Evolutionary conservation across 2,888 invertebrate species (phyloP).

Genomic region (Drosophila limbata): DNA sequence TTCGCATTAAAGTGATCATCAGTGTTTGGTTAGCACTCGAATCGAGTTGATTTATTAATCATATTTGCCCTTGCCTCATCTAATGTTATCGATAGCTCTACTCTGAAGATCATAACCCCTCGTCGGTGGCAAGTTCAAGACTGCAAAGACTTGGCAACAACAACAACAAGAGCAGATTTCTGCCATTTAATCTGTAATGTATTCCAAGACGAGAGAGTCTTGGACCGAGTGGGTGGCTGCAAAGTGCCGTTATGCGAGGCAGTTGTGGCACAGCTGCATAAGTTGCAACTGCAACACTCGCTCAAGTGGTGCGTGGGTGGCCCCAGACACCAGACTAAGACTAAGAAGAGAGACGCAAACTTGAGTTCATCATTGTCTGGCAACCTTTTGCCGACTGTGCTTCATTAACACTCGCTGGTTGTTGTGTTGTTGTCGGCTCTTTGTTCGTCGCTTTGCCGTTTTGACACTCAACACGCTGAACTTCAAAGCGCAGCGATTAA

Average conservation of each 20-base stretch:
- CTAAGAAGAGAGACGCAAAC: background rate
- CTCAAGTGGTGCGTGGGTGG: constrained; percentile 40
- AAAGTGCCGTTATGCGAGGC: constrained; percentile 51
- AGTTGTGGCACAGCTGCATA: constrained; percentile 23
- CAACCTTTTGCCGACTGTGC: constrained; percentile 43
- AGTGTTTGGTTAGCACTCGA: constrained; percentile 31
- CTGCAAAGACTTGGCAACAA: constrained; percentile 21
- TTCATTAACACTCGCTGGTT: constrained; percentile 63
- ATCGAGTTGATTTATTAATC: constrained; percentile 48
- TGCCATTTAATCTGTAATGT: constrained; percentile 31
- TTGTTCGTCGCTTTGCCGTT: constrained; percentile 59
- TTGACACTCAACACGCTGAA: constrained; percentile 65
- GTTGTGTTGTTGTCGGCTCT: constrained; percentile 38
- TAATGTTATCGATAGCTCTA: constrained; percentile 32
- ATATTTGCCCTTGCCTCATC: constrained; percentile 47
- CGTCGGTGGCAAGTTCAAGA: constrained; percentile 66
- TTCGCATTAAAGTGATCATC: constrained; percentile 8
- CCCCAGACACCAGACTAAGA: constrained; percentile 1
- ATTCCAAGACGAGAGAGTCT: constrained; percentile 14
- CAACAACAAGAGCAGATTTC: constrained; percentile 12
- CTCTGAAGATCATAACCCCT: constrained; percentile 22
- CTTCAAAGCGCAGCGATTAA: constrained; percentile 65
- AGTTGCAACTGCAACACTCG: constrained; percentile 24
- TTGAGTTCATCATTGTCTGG: constrained; percentile 32
- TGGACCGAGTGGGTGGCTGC: constrained; percentile 57